These are phyloP conservation scores for Troglohyphantes excavatus DNA, from an alignment of 2,888 invertebrate species.

Conservation along the genomic window DNA sequence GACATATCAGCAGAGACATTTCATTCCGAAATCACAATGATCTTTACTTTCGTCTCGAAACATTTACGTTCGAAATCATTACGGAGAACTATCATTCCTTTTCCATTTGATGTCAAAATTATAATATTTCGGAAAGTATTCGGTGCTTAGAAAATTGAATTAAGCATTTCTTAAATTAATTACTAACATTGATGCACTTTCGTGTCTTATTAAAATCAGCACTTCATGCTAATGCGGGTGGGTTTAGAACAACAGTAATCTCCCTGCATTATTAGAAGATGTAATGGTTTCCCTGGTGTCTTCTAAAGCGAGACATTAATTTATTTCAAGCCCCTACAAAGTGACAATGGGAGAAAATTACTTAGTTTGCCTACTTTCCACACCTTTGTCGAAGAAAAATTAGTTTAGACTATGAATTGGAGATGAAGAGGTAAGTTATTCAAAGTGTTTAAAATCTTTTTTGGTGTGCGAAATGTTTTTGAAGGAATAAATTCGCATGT, in stretches of 20 bases:
- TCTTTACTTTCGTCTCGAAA: not conserved
- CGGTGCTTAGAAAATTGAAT: not conserved
- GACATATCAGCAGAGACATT: not conserved
- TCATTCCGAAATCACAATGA: not conserved
- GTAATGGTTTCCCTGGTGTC: not conserved
- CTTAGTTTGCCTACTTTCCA: not conserved
- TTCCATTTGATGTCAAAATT: not conserved
- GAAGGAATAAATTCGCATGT: too few species aligned
- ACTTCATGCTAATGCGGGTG: not conserved
- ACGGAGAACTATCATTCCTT: not conserved
- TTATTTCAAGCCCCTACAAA: not conserved
- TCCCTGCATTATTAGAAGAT: not conserved
- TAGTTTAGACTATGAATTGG: conserved; percentile 1
- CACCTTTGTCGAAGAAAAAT: not conserved
- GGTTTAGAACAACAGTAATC: not conserved
- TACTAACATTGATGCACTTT: not conserved
- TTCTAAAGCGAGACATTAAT: not conserved
- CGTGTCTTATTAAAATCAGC: not conserved
- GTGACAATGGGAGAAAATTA: conserved; percentile 21
- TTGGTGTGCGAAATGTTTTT: too few species aligned
- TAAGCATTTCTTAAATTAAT: not conserved
- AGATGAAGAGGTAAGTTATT: not conserved
- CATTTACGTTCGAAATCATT: not conserved
- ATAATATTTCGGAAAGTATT: not conserved
- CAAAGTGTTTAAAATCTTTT: too few species aligned